Conservation (phyloP, 2,888 invertebrate species). For the Andrena praecox region DNA sequence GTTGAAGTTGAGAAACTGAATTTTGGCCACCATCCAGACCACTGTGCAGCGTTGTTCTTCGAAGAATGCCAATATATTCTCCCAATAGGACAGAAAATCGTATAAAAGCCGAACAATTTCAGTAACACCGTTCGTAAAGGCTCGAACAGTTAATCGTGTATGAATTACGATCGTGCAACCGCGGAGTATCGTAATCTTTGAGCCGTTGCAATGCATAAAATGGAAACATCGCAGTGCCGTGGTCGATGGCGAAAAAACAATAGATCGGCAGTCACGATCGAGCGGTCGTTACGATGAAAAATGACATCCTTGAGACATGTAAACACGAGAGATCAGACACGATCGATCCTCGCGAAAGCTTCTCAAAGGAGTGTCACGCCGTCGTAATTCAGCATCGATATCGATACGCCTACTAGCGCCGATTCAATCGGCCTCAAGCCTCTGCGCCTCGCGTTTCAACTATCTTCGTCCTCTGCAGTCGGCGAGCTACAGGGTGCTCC, state of each 20-base stretch:
- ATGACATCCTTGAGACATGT: conserved; percentile 31
- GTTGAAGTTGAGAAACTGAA: no score
- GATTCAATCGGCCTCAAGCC: conserved; percentile 38
- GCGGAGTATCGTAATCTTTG: conserved; percentile 13
- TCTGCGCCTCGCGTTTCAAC: conserved; percentile 9
- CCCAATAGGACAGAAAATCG: background rate
- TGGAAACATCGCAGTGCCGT: conserved; percentile 16
- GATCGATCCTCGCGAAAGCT: conserved; percentile 27
- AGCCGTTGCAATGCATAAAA: conserved; percentile 5
- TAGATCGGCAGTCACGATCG: conserved; percentile 30
- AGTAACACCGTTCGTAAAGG: no score
- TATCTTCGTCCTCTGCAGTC: conserved; percentile 16
- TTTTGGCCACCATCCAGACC: no score
- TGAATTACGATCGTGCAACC: conserved; percentile 21
- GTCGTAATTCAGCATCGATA: conserved; percentile 57
- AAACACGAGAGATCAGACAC: conserved; percentile 37
- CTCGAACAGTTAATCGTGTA: background rate
- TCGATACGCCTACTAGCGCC: conserved; percentile 64
- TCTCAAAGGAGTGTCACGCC: conserved; percentile 40
- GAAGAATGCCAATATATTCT: no score
- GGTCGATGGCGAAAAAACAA: conserved; percentile 25
- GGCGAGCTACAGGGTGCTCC: background rate
- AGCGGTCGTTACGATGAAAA: conserved; percentile 44
- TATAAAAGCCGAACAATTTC: conserved; percentile 21
- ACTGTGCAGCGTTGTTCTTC: no score